Base-by-base conservation (phyloP, 2,113 vertebrate species). In the Helogale parvula region DNA sequence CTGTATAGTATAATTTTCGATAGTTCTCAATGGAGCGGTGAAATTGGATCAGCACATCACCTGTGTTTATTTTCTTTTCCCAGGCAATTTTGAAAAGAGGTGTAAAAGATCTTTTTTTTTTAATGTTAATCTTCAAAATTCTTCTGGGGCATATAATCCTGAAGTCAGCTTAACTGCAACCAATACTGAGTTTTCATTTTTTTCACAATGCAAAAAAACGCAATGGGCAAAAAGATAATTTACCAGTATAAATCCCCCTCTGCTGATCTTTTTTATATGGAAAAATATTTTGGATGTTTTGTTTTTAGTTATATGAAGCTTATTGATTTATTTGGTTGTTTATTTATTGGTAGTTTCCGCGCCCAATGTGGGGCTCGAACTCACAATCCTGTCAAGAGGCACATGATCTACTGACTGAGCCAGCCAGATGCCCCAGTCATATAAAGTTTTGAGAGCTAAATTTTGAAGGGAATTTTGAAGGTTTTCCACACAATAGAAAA, bases 101-200 rank as follows among this genome's bases (percentile, higher is more conserved):
- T 65, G 96, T 93, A 96, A 98, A 94, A 98, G 97, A 97, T 98
- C 97, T 96, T 97, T 96, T 93, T 60, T 92, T 93, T 94, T 97
- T 47, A 79, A 96, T 96, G 68, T 92, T 97, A 98, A 98, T 98
- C 97, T 98, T 98, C 97, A 96, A 98, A 98, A 98, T 98, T 98
- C 95, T 97, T 96, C 94, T 98, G 85, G 88, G 85, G 74, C 93
- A 98, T 98, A 98, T 97, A 98, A 98, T 98, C 90, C 98, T 92
- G 90, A 97, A 98, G 96, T 98, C 98, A 98, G 94, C 95, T 99
- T 99, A 99, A 98, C 94, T 98, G 98, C 97, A 99, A 98, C 96
- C 95, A 99, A 98, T 98, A 98, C 97, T 74, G 96, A 97, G 85
- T 97, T 98, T 98, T 98, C 97, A 96, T 95, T 98, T 98, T 88